phyloP scores from a whole-genome alignment of 2,113 vertebrate species.

The Nothocercus nigrocapillus region DNA sequence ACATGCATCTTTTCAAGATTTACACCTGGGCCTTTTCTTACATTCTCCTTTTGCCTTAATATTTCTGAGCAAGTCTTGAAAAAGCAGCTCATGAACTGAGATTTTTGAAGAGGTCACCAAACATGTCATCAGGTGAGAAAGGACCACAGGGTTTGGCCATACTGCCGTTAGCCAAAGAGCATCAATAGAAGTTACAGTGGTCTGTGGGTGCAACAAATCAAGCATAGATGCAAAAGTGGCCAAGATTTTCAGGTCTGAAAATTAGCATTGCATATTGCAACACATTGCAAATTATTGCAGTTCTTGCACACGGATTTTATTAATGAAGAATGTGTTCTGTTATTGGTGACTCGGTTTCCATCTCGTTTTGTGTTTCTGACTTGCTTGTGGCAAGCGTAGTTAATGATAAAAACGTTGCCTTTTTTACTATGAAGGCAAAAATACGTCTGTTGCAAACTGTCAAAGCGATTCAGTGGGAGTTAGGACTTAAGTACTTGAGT shows the following conservation, averaged over 20 bases:
- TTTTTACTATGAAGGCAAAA: not conserved
- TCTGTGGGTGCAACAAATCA: not conserved
- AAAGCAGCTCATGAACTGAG: not conserved
- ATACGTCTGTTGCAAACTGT: not conserved
- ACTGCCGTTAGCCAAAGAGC: not conserved
- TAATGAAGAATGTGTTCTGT: not conserved
- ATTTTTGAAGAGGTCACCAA: not conserved
- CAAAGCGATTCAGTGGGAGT: not conserved
- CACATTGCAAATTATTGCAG: not conserved
- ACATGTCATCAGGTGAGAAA: not conserved
- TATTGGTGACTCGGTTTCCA: not conserved
- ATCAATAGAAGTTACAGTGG: not conserved
- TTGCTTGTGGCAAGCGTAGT: not conserved
- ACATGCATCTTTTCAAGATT: not conserved
- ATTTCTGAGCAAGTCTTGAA: not conserved
- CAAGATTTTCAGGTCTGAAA: not conserved
- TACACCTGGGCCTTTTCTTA: not conserved
- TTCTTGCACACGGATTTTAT: not conserved
- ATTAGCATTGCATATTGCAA: not conserved
- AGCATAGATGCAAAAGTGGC: not conserved
- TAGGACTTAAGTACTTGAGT: not conserved
- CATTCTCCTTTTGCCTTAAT: not conserved
- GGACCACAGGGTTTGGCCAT: not conserved
- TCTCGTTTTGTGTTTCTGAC: not conserved
- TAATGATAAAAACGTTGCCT: not conserved